A percentile compares a stretch with the other conserved stretches of the same genome.
Conservation (phyloP, 2,113 vertebrate species). For the Rynchops niger region DNA sequence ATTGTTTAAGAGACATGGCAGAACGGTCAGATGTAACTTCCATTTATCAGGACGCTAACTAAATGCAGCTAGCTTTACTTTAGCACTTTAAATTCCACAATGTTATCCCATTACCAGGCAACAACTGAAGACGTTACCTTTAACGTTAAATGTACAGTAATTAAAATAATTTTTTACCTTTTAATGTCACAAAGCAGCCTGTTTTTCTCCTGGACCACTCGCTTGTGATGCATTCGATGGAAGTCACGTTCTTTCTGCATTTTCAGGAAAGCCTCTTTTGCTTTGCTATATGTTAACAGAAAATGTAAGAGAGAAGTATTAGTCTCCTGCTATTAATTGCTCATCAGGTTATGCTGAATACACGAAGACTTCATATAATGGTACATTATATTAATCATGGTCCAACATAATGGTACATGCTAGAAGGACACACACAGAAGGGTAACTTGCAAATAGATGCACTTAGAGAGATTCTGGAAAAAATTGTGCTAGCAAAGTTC, state of each 20-base stretch:
- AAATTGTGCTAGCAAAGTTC: neutral
- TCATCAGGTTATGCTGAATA: neutral
- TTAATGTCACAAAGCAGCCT: conserved; percentile 82
- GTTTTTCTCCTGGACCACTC: conserved; percentile 84
- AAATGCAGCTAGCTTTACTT: neutral
- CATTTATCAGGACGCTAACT: neutral
- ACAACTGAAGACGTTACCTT: neutral
- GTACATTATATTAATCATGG: too few relatives aligned
- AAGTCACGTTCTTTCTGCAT: conserved; percentile 83
- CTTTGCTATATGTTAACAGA: conserved; percentile 63
- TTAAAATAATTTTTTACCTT: conserved; percentile 57
- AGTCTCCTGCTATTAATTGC: neutral
- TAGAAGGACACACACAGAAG: neutral
- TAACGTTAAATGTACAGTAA: neutral
- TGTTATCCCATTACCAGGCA: neutral
- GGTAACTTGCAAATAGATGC: neutral
- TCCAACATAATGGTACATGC: too few relatives aligned
- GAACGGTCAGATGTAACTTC: neutral
- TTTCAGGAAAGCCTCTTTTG: conserved; percentile 75
- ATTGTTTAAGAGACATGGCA: neutral
- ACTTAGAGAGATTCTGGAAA: neutral
- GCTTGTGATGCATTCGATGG: conserved; percentile 84
- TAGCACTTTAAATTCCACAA: neutral
- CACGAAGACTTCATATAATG: neutral
- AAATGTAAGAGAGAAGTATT: neutral